Percentiles rank a stretch among this genome's conserved stretches.
Evolutionary conservation across 2,888 invertebrate species (phyloP).

Genomic region (Luperina nickerlii): DNA sequence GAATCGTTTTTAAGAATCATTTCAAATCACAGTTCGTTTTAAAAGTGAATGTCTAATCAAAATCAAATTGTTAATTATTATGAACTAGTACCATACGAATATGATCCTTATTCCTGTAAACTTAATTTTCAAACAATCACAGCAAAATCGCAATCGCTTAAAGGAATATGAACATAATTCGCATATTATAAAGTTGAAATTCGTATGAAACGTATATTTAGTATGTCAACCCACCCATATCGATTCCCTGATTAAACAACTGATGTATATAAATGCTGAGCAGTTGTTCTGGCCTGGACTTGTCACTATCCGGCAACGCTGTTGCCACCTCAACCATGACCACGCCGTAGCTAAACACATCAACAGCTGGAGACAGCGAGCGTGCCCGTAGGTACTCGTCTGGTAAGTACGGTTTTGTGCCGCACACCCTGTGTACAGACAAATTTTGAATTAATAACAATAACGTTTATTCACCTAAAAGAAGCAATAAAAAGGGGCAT

Average conservation of each 20-base stretch:
- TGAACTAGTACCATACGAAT: neutral
- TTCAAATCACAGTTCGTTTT: neutral
- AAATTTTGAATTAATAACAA: neutral
- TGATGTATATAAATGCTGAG: constrained; percentile 91
- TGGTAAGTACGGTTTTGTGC: constrained; percentile 98
- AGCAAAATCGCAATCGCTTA: neutral
- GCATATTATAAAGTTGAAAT: neutral
- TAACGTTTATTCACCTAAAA: neutral
- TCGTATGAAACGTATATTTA: neutral
- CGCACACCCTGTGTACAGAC: constrained; percentile 92
- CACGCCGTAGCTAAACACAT: constrained; percentile 98
- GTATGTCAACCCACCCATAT: constrained; percentile 73
- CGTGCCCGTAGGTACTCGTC: constrained; percentile 95
- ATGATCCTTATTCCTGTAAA: neutral
- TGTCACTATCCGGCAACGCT: constrained; percentile 92
- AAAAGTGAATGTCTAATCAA: neutral
- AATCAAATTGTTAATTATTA: neutral
- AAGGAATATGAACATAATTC: neutral
- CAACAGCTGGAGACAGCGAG: constrained; percentile 96
- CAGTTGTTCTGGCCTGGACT: constrained; percentile 85
- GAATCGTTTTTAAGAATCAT: neutral
- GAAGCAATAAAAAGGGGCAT: neutral
- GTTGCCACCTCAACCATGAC: constrained; percentile 96
- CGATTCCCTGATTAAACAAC: constrained; percentile 67
- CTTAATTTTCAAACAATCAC: neutral